A percentile compares a stretch with the other conserved stretches of the same genome.
phyloP scores from a whole-genome alignment of 2,888 invertebrate genomes.

The Xestoiulus laeticollis region DNA sequence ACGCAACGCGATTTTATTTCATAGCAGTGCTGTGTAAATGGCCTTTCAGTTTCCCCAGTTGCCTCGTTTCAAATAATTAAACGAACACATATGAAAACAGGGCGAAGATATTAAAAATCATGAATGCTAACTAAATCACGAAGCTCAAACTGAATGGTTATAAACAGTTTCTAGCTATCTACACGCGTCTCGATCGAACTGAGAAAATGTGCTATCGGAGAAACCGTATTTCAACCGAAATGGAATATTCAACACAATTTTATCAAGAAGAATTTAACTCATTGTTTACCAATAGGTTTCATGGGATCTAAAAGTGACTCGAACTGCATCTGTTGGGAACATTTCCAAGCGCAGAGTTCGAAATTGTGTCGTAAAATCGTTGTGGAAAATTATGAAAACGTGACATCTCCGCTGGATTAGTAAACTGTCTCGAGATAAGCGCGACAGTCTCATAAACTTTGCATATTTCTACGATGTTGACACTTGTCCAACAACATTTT shows the following conservation, averaged over 20 bases:
- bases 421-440: not conserved
- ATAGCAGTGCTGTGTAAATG: not conserved
- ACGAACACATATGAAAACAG: not conserved
- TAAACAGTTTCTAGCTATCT: no score
- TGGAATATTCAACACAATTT: no score
- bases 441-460: not conserved
- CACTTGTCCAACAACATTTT: no score
- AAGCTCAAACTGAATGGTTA: no score
- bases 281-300: no score
- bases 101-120: not conserved
- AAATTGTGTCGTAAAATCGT: not conserved
- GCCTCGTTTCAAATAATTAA: not conserved
- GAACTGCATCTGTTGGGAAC: no score
- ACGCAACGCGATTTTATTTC: not conserved
- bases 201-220: no score
- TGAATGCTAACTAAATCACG: not conserved
- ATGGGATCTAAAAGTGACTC: no score
- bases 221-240: no score
- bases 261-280: no score
- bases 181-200: no score
- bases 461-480: not conserved
- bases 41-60: not conserved
- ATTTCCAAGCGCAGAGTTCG: no score
- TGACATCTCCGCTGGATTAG: not conserved
- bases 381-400: not conserved